Base-by-base conservation (phyloP, 2,113 vertebrate genomes). In the Neomonachus schauinslandi region DNA sequence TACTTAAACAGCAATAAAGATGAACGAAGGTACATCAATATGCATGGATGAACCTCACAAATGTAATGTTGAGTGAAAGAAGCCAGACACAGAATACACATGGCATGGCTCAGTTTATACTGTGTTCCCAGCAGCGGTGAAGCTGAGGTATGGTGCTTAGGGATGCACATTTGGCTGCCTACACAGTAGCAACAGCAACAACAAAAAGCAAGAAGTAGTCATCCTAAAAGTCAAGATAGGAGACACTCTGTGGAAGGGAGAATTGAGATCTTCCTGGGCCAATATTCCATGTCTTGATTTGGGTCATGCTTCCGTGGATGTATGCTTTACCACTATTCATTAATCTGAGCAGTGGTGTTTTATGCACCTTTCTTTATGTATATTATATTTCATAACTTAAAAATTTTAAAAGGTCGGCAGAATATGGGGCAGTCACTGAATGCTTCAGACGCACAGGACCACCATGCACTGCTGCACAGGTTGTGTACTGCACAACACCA, bases 101-200 rank as follows among this genome's bases (percentile, higher is more conserved):
- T 0, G 3, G 46, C 24, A 0, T 3, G 53, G 31, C 31, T 55
- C 4, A 0, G 33, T 7, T 53, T 31, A 0, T 11, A 2, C 9
- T 10, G 2, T 15, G 12, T 18, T 63, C 19, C 26, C 16, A 7
- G 4, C 11, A 10, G 46, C 36, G 6, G 31, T 13, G 19, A 39
- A 21, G 65, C 39, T 7, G 3, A 49, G 1, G 0, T 5, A 5
- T 49, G 65, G 6, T 3, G 9, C 7, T 12, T 24, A 19, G 77
- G 39, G n/a, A 28, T 21, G 16, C 12, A 1, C 4, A 2, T 19
- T 2, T 4, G 9, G 33, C 49, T 4, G 51, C 18, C 10, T 0
- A 33, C 7, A 46, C 31, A 16, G 31, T 21, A 19, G 15, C 57
- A 21, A 26, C 53, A 69, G 4, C 46, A 39, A 24, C 7, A 19